Base-by-base conservation (phyloP, 2,113 vertebrate genomes). In the Ceyx melanurus region DNA sequence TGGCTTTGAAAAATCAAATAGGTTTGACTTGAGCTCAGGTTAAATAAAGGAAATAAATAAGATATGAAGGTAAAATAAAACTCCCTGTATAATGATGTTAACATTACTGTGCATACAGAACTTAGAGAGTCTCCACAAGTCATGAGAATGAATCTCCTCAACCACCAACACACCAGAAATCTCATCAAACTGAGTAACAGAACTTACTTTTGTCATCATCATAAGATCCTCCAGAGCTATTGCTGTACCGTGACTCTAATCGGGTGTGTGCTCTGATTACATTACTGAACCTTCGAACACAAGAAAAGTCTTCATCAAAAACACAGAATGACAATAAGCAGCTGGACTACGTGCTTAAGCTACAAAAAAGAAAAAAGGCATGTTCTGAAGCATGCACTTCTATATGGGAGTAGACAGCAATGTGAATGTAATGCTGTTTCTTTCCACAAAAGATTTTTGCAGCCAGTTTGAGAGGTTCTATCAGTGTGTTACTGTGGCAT, bases 171-270 rank as follows among this genome's bases (percentile, higher is more conserved):
- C n/a, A 67, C 10, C 72, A 40, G 29, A 46, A 70, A 56, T 57
- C 64, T 71, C 40, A 84, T 25, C 15, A 56, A 31, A 29, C 1
- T 14, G 56, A 64, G 57, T 35, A 50, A 31, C 4, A 87, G 26
- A 64, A 97, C 99, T 98, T 97, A 99, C 99, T 98, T 97, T 99
- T 99, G 90, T 99, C 99, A 66, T 99, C 99, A 81, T 99, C 99
- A 0, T 99, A 99, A 13, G 99, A 99, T 67, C 99, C 99, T 96
- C 99, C 99, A 0, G 99, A 99, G 94, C 99, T 99, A 96, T 99
- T 99, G 96, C 99, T 99, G 97, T 99, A 99, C 89, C 99, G 98
- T n/a, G 99, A 99, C 92, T 99, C 99, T 45, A 99, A 98, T 43
- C 99, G 98, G 46, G 98, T 99, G 93, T 99, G 99, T 82, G 99